Conservation (phyloP, 2,113 vertebrate genomes). For the Gadus chalcogrammus region DNA sequence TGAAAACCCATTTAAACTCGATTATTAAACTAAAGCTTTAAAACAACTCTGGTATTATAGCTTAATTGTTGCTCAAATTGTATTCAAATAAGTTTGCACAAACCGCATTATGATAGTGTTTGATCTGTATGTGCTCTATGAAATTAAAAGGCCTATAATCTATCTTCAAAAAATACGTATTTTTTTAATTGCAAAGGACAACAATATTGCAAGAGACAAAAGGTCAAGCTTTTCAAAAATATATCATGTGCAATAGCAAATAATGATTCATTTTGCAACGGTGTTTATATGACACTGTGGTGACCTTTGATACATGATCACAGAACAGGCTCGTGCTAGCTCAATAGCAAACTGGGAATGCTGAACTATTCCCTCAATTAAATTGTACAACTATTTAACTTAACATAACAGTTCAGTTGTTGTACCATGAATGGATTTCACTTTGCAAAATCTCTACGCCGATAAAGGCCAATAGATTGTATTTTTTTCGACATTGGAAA, state of each 20-base stretch:
- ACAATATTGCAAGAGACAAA: too few species aligned
- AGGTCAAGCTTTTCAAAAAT: too few species aligned
- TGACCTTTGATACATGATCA: constrained; percentile 58
- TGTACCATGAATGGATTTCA: constrained; percentile 1
- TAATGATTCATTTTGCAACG: not conserved
- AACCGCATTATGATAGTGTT: too few species aligned
- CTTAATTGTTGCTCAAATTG: too few species aligned
- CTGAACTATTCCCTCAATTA: not conserved
- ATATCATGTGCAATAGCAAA: not conserved
- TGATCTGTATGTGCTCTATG: not conserved
- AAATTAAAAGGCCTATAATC: not conserved
- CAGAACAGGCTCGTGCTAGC: constrained; percentile 25
- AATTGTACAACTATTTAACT: not conserved
- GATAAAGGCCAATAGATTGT: not conserved
- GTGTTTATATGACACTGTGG: constrained; percentile 21
- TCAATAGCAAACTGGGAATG: constrained; percentile 35
- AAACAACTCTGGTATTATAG: too few species aligned
- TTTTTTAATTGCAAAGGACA: too few species aligned
- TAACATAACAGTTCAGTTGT: not conserved
- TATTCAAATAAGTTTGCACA: too few species aligned
- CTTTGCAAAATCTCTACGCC: not conserved
- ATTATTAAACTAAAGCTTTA: too few species aligned
- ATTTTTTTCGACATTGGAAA: not conserved
- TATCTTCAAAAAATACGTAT: too few species aligned
- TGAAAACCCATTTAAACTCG: too few species aligned